Evolutionary conservation across 2,888 invertebrate species (phyloP).

Genomic region (Spodoptera littoralis): DNA sequence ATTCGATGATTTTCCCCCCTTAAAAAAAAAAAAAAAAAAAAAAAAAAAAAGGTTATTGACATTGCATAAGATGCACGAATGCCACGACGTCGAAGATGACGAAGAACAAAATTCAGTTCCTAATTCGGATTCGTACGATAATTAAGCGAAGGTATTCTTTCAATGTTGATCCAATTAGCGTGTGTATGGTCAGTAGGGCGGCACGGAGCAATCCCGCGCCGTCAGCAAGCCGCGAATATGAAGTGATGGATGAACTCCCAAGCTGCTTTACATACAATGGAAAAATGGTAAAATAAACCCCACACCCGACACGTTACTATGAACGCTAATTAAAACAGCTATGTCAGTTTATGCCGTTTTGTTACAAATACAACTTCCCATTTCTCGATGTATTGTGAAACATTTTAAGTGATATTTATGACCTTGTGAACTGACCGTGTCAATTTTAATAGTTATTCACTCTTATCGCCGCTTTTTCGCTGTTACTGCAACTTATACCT

Average conservation of each 20-base stretch:
- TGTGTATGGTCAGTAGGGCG: slow-evolving; percentile 70
- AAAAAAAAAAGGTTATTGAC: slow-evolving; percentile 27
- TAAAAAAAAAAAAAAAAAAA: too few species aligned
- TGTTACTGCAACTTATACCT: slow-evolving; percentile 23
- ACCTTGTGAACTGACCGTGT: slow-evolving; percentile 65
- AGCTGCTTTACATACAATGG: slow-evolving; percentile 87
- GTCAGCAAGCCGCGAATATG: slow-evolving; percentile 83
- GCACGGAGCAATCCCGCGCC: slow-evolving; percentile 69
- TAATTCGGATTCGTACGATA: slow-evolving; percentile 60
- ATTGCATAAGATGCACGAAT: slow-evolving; percentile 40
- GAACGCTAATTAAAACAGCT: slow-evolving; percentile 85
- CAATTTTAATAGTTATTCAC: slow-evolving; percentile 54
- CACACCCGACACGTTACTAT: slow-evolving; percentile 79
- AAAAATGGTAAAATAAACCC: slow-evolving; percentile 76
- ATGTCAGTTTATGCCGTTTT: slow-evolving; percentile 78
- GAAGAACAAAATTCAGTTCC: slow-evolving; percentile 52
- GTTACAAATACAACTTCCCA: slow-evolving; percentile 66
- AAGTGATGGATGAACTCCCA: slow-evolving; percentile 85
- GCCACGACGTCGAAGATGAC: slow-evolving; percentile 46
- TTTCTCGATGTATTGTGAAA: slow-evolving; percentile 73
- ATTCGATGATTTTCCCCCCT: too few species aligned
- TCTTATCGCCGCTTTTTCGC: slow-evolving; percentile 41
- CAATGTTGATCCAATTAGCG: slow-evolving; percentile 73
- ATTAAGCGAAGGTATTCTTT: slow-evolving; percentile 62
- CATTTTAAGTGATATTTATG: slow-evolving; percentile 69